Base-by-base conservation (phyloP, 2,888 invertebrate species). In the Ormyrus rosae region DNA sequence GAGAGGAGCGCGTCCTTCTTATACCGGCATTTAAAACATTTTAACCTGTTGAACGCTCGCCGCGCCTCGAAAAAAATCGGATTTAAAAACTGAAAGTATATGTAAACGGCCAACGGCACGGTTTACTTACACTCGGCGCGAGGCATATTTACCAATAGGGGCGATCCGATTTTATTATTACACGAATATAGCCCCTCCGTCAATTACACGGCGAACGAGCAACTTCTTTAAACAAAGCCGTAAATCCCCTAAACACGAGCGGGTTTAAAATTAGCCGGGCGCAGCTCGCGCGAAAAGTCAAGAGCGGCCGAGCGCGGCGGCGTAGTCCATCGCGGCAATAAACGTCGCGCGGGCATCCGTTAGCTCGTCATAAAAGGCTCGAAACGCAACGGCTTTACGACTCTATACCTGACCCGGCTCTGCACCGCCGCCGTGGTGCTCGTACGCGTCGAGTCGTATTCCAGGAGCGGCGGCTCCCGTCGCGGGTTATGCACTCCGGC, bases 331-430 rank as follows among this genome's bases (percentile, higher is more conserved):
- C 70, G 58, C 51, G 65, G 65, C 63, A 78, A 72, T 72, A 72
- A 72, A 65, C 64, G 61, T 67, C 72, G 6, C 5, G 8, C 11
- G 46, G 64, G 72, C 71, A 65, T 65, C 71, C 51, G 46, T 65
- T 67, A 61, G 67, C 72, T 67, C 53, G 53, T 72, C 72, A 55
- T 72, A 67, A 65, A 64, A 58, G 8, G 58, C 56, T 77, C 69
- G 76, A 71, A 72, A 53, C 67, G 19, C 48, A 34, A 34, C 34
- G 63, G 61, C 53, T 68, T 68, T 69, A 76, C 53, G 53, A 53
- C 19, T 34, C 53, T 8, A 11, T 34, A 34, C n/a, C 11, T 5
- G 4, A 9, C 53, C 34, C 4, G 2, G n/a, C 58, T 11, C 5
- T n/a, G n/a, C n/a, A 6, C n/a, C 9, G 10, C n/a, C 9, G 10